A percentile compares a stretch with the other conserved stretches of the same genome.
These are phyloP conservation scores for Sylvilagus floridanus DNA, from an alignment of 2,797 vertebrate genomes.

Conservation along the genomic window DNA sequence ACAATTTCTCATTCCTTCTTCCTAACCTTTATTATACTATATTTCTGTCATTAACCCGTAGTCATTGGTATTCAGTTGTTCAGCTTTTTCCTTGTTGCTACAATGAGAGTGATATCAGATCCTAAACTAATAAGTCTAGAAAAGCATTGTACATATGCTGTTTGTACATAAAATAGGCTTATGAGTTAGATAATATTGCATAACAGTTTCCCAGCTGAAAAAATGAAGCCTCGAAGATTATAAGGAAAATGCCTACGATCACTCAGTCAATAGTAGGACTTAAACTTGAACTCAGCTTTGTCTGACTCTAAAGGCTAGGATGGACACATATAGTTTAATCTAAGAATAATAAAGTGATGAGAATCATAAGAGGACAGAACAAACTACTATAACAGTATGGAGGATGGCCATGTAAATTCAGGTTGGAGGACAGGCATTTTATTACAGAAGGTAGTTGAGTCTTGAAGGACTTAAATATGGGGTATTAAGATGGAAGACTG, in stretches of 20 bases:
- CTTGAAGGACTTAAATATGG: conserved; percentile 1
- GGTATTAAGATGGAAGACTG: background rate
- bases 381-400: background rate
- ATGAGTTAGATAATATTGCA: background rate
- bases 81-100: background rate
- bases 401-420: background rate
- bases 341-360: background rate
- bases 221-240: background rate
- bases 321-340: background rate
- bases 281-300: background rate
- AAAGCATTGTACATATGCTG: background rate
- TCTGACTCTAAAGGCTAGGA: background rate
- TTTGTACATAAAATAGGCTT: background rate
- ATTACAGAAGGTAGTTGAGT: background rate
- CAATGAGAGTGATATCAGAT: background rate
- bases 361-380: background rate
- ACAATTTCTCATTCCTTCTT: background rate
- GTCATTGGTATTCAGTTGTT: background rate
- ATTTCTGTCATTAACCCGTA: background rate
- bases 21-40: background rate
- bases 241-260: background rate
- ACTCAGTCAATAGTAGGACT: background rate
- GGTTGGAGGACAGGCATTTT: background rate
- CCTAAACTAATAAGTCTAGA: background rate
- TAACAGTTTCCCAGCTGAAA: background rate